Conservation (phyloP, 2,888 invertebrate genomes). For the Erannis defoliaria region DNA sequence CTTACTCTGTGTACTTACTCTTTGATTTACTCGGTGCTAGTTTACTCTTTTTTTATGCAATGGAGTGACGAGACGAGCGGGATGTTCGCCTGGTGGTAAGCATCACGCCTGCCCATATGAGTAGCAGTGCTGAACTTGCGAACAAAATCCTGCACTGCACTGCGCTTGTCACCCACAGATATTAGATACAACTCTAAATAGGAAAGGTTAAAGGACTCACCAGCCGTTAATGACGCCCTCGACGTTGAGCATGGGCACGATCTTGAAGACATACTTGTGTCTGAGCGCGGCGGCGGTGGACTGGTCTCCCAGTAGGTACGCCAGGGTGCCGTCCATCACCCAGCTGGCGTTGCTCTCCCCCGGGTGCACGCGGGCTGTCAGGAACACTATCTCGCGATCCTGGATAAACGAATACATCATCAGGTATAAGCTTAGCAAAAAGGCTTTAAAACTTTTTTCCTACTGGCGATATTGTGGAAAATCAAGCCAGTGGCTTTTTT, state of each 20-base stretch:
- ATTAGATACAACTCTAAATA: not conserved
- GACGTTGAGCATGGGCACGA: slow-evolving; percentile 95
- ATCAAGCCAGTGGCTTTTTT: no score
- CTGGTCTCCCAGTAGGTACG: slow-evolving; percentile 87
- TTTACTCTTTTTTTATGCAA: no score
- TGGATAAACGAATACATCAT: slow-evolving; percentile 49
- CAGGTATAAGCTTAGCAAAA: not conserved
- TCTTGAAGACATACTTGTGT: slow-evolving; percentile 92
- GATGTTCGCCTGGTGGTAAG: no score
- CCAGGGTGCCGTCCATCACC: slow-evolving; percentile 94
- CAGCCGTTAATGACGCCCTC: slow-evolving; percentile 96
- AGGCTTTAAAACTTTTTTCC: no score
- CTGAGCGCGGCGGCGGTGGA: slow-evolving; percentile 87
- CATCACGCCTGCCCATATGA: no score
- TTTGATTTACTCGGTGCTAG: no score
- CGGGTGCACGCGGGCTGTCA: slow-evolving; percentile 94
- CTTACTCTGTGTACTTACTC: no score
- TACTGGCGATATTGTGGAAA: no score
- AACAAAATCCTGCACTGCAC: no score
- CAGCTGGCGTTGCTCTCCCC: slow-evolving; percentile 96
- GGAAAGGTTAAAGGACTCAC: slow-evolving; percentile 79
- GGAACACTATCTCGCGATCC: slow-evolving; percentile 90
- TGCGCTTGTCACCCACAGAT: no score
- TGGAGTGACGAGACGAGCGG: no score
- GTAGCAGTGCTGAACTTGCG: no score